phyloP scores from a whole-genome alignment of 1,140 invertebrate species.

The Lucilia sericata region DNA sequence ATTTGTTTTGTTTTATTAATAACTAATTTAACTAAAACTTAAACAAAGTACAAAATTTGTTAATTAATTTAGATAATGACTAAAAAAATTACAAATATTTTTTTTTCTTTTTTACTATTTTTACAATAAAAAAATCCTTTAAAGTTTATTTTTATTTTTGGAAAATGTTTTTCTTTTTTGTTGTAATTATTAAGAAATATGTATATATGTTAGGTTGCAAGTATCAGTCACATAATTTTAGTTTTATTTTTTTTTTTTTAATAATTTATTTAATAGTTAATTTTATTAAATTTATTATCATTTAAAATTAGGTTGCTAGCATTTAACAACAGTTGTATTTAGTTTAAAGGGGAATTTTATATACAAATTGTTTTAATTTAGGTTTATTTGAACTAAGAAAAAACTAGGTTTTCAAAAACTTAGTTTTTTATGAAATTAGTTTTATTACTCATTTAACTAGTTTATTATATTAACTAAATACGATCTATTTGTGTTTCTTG shows the following conservation, averaged over 20 bases:
- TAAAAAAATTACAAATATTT: constrained; percentile 11
- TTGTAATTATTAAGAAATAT: constrained; percentile 19
- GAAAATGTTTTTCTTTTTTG: constrained; percentile 14
- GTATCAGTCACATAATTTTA: constrained; percentile 37
- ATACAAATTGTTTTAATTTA: constrained; percentile 4
- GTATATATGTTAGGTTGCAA: constrained; percentile 39
- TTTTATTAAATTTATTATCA: not conserved
- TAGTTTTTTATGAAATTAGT: not conserved
- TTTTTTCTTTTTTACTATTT: not conserved
- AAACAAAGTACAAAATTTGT: constrained; percentile 28
- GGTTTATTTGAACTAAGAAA: not conserved
- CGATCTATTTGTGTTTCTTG: constrained; percentile 68
- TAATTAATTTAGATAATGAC: not conserved
- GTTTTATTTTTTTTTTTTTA: not conserved
- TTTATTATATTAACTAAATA: constrained; percentile 49
- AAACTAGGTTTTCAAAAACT: not conserved
- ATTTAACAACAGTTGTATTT: not conserved
- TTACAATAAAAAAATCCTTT: constrained; percentile 33
- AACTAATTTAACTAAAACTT: constrained; percentile 21
- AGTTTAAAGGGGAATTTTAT: not conserved
- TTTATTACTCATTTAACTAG: not conserved
- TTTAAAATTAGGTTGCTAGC: constrained; percentile 18
- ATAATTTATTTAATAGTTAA: no score
- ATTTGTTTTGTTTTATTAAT: constrained; percentile 4
- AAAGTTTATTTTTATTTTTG: not conserved